Conservation (phyloP, 2,797 vertebrate genomes). For the Acestrorhynchus altus region DNA sequence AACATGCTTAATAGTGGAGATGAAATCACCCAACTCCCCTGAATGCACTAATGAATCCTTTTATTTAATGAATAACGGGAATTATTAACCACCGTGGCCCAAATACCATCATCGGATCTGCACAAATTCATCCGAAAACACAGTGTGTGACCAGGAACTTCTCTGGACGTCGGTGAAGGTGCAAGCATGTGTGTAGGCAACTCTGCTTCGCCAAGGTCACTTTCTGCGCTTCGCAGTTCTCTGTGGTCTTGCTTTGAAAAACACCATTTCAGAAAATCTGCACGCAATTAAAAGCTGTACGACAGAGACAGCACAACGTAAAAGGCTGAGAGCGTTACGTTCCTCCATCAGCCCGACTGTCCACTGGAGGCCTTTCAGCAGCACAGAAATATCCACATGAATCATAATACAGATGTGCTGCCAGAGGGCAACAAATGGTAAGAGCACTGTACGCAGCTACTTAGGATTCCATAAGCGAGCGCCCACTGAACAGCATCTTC, state of each 20-base stretch:
- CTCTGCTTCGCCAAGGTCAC: background rate
- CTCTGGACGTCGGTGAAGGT: background rate
- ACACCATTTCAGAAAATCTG: background rate
- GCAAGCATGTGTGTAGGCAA: background rate
- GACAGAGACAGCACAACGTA: background rate
- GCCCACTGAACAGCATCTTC: background rate
- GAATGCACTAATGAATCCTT: too few relatives aligned
- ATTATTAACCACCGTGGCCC: background rate
- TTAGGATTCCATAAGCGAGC: background rate
- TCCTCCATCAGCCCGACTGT: background rate
- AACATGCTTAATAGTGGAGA: too few relatives aligned
- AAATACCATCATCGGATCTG: background rate
- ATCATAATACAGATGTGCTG: slow-evolving; percentile 31
- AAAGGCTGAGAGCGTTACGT: slow-evolving; percentile 12
- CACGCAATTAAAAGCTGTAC: slow-evolving; percentile 21
- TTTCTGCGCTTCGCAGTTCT: background rate
- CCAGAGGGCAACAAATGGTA: slow-evolving; percentile 31
- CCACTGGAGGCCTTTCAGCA: background rate
- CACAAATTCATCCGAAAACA: background rate
- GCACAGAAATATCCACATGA: slow-evolving; percentile 12
- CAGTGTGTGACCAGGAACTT: background rate
- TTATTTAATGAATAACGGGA: background rate
- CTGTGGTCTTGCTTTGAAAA: background rate
- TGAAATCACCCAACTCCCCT: too few relatives aligned
- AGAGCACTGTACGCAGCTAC: slow-evolving; percentile 9